These are phyloP conservation scores for Jordanella pulchra DNA, from an alignment of 2,797 vertebrate species.

Conservation along the genomic window DNA sequence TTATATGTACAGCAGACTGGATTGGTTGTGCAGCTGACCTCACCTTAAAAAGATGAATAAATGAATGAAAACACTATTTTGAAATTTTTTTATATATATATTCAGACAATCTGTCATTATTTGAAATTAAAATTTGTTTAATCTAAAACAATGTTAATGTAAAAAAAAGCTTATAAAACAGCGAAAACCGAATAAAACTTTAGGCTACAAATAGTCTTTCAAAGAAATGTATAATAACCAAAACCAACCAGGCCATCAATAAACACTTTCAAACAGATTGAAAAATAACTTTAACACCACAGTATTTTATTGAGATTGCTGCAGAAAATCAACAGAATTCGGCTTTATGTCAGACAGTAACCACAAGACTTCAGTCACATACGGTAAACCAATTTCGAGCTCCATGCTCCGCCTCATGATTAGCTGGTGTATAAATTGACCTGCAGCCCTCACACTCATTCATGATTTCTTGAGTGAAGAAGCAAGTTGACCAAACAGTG, in stretches of 20 bases:
- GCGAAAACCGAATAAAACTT: too few species aligned
- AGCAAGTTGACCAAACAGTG: neutral
- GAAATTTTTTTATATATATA: too few species aligned
- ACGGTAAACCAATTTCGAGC: conserved; percentile 27
- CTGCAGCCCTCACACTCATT: neutral
- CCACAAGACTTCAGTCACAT: conserved; percentile 25
- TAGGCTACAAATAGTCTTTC: neutral
- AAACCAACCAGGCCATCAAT: neutral
- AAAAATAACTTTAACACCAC: neutral
- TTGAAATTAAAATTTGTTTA: too few species aligned
- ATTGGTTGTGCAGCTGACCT: too few species aligned
- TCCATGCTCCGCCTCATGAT: conserved; percentile 11
- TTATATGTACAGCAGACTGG: too few species aligned
- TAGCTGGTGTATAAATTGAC: conserved; percentile 25
- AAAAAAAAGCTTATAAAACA: too few species aligned
- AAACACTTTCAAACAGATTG: neutral
- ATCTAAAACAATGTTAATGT: too few species aligned
- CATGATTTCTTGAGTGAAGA: neutral
- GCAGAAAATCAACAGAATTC: neutral
- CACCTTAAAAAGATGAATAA: too few species aligned
- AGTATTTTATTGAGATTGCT: neutral
- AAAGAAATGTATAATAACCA: neutral
- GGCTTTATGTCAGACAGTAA: conserved; percentile 7
- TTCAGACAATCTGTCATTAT: too few species aligned
- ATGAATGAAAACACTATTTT: neutral